Conservation (phyloP, 2,113 vertebrate species). For the Melanerpes formicivorus region DNA sequence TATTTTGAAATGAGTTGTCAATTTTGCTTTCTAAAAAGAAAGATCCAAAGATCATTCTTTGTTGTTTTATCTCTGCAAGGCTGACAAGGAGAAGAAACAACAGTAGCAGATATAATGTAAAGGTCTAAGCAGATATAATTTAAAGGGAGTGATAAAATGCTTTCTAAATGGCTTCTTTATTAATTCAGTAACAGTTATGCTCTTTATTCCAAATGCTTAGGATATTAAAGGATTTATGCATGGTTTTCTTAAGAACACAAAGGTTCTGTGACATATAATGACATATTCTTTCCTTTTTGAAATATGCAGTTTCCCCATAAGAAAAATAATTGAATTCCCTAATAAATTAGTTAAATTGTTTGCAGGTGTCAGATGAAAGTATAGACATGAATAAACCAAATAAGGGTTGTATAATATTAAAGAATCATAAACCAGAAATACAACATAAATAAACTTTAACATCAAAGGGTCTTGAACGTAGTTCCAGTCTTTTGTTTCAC, state of each 20-base stretch:
- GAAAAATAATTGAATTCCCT: constrained; percentile 27
- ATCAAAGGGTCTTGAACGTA: neutral
- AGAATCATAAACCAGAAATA: constrained; percentile 15
- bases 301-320: neutral
- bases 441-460: constrained; percentile 21
- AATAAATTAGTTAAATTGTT: constrained; percentile 35
- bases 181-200: neutral
- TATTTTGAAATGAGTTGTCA: neutral
- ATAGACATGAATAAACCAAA: constrained; percentile 25
- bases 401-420: constrained; percentile 21
- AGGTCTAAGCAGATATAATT: neutral
- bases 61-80: neutral
- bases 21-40: neutral
- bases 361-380: constrained; percentile 41
- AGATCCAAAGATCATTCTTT: neutral
- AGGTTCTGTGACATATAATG: neutral
- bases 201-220: neutral
- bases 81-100: neutral
- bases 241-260: neutral
- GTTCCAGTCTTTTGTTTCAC: neutral
- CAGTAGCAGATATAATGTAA: neutral
- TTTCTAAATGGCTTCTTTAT: neutral
- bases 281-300: neutral
- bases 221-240: neutral
- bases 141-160: neutral